Evolutionary conservation across 2,113 vertebrate species (phyloP).

Genomic region (Bostrychus sinensis): DNA sequence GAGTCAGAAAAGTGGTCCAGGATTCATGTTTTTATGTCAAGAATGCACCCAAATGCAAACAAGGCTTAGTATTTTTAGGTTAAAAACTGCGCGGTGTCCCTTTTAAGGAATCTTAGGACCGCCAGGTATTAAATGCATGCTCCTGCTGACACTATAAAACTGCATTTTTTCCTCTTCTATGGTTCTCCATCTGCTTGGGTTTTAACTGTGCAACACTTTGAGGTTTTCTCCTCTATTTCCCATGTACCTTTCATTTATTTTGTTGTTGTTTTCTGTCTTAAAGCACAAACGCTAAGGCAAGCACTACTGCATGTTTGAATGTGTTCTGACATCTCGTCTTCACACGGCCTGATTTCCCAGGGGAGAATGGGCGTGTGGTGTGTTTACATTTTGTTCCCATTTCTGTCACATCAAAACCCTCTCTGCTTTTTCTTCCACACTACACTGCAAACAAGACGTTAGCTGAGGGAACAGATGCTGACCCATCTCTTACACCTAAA

Average conservation of each 20-base stretch:
- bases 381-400: conserved; percentile 72
- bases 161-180: conserved; percentile 35
- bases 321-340: conserved; percentile 61
- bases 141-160: conserved; percentile 21
- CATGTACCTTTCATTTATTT: conserved; percentile 10
- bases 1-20: no score
- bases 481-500: conserved; percentile 45
- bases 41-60: no score
- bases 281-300: conserved; percentile 30
- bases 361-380: conserved; percentile 48
- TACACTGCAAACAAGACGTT: conserved; percentile 26
- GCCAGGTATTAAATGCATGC: conserved; percentile 23
- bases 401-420: conserved; percentile 38
- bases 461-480: conserved; percentile 51
- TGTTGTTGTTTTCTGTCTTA: conserved; percentile 34
- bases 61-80: no score
- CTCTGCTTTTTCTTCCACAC: conserved; percentile 10
- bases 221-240: conserved; percentile 10
- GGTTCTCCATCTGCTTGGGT: conserved; percentile 48
- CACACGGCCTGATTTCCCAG: conserved; percentile 65
- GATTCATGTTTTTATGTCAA: no score
- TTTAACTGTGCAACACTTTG: conserved; percentile 15
- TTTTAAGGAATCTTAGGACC: no score
- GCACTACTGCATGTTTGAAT: conserved; percentile 45
- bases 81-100: no score